phyloP scores from a whole-genome alignment of 2,113 vertebrate species.

The Lagopus muta region DNA sequence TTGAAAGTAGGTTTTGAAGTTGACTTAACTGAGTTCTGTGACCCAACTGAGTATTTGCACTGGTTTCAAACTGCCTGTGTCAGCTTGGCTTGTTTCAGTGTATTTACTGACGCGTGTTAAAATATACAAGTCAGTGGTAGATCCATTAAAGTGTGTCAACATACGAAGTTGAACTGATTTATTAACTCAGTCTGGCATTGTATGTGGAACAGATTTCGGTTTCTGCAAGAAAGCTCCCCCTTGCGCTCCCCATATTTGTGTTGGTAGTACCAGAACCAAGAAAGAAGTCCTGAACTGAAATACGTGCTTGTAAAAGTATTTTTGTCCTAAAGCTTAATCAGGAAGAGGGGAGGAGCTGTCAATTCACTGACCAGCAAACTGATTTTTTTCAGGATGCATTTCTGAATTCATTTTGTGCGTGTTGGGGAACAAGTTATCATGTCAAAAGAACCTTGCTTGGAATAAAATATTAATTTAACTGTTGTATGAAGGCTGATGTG shows the following conservation, averaged over 20 bases:
- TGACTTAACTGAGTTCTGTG: background rate
- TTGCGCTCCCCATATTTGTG: background rate
- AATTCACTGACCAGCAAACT: background rate
- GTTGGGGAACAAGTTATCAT: background rate
- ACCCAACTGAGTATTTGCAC: slow-evolving; percentile 10
- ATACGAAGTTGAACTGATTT: slow-evolving; percentile 5
- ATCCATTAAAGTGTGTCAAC: slow-evolving; percentile 39
- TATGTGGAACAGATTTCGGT: background rate
- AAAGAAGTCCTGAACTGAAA: background rate
- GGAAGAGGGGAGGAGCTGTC: background rate
- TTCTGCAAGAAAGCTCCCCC: background rate
- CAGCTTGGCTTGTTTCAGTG: slow-evolving; percentile 41
- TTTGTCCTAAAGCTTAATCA: background rate
- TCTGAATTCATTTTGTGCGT: background rate
- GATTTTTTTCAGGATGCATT: background rate
- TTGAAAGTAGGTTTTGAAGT: slow-evolving; percentile 21
- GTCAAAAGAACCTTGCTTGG: background rate
- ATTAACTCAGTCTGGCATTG: background rate
- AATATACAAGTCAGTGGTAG: slow-evolving; percentile 52
- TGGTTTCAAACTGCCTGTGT: slow-evolving; percentile 27
- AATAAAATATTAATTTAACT: slow-evolving; percentile 50
- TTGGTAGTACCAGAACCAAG: background rate
- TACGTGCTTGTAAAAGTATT: background rate
- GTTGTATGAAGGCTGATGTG: slow-evolving; percentile 22
- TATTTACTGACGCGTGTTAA: slow-evolving; percentile 34